Base-by-base conservation (phyloP, 1,140 invertebrate species). In the Nephila pilipes region DNA sequence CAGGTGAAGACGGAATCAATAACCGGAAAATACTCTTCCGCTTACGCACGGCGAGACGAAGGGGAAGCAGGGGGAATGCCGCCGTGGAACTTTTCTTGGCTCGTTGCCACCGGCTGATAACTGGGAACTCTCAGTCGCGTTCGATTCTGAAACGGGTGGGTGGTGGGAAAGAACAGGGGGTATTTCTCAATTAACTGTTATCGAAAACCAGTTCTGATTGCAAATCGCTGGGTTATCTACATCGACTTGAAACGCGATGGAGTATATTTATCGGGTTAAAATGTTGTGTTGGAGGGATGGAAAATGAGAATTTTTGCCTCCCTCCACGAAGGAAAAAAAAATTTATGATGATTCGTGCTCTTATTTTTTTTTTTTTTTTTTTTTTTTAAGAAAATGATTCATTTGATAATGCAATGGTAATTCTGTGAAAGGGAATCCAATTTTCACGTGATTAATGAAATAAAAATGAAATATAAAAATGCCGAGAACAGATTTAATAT, bases 1-100 rank as follows among this genome's bases (percentile, higher is more conserved):
- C 65, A 69, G 65, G 65, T 69, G 65, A 69, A 29, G 65, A 69
- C n/a, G 65, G 65, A 69, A 69, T 69, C 65, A 69, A 69, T 69
- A 69, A 69, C 65, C 65, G 65, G 65, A 69, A 69, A 69, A 69
- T 69, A 32, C 65, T 69, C 65, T 69, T 69, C 65, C 65, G 65
- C 65, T 69, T 69, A 69, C 65, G 65, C 65, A 69, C 25, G 29
- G 25, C n/a, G 65, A 32, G 65, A 32, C 29, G 25, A 1, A n/a
- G 8, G 14, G 25, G 2, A 25, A 29, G 65, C 12, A 14, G 65
- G 12, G n/a, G 65, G 65, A 29, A 25, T 16, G 25, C 16, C 25
- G 65, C 65, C 65, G 29, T 69, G 65, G 65, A 69, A 69, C 65
- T 69, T 69, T 69, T 69, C 65, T 69, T 69, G 65, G 65, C 65